phyloP scores from a whole-genome alignment of 2,113 vertebrate genomes.

The Stigmatopora argus region DNA sequence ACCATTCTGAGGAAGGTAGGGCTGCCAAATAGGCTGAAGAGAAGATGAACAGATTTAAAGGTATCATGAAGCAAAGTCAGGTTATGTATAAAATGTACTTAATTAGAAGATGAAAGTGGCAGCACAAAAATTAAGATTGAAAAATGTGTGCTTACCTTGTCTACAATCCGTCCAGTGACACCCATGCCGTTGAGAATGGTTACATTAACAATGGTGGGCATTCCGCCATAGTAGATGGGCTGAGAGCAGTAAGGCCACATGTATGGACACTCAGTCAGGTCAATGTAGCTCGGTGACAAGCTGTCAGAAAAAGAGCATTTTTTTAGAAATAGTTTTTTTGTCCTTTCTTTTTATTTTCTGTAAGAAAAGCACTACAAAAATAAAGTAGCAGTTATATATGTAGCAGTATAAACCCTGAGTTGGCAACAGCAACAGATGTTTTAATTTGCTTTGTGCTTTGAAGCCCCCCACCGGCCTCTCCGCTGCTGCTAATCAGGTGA shows the following conservation, averaged over 20 bases:
- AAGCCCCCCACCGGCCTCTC: too few species aligned
- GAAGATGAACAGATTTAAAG: background rate
- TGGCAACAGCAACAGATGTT: too few species aligned
- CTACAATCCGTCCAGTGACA: constrained; percentile 90
- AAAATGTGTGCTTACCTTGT: constrained; percentile 77
- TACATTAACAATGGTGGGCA: constrained; percentile 95
- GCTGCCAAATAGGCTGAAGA: constrained; percentile 94
- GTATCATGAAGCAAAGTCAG: background rate
- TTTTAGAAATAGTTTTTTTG: background rate
- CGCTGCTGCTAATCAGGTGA: too few species aligned
- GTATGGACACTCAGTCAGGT: constrained; percentile 95
- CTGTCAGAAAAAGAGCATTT: constrained; percentile 52
- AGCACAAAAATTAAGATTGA: background rate
- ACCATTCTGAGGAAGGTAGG: constrained; percentile 94
- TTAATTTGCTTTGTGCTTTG: too few species aligned
- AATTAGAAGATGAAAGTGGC: background rate
- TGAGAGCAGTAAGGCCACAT: constrained; percentile 99
- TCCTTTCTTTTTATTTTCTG: background rate
- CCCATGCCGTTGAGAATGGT: constrained; percentile 99
- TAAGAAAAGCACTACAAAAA: background rate
- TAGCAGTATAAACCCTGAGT: too few species aligned
- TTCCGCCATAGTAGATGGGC: constrained; percentile 97
- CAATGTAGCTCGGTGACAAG: constrained; percentile 94
- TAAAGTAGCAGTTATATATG: too few species aligned
- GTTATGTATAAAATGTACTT: background rate